Conservation (phyloP, 2,888 invertebrate genomes). For the Venusia cambrica region DNA sequence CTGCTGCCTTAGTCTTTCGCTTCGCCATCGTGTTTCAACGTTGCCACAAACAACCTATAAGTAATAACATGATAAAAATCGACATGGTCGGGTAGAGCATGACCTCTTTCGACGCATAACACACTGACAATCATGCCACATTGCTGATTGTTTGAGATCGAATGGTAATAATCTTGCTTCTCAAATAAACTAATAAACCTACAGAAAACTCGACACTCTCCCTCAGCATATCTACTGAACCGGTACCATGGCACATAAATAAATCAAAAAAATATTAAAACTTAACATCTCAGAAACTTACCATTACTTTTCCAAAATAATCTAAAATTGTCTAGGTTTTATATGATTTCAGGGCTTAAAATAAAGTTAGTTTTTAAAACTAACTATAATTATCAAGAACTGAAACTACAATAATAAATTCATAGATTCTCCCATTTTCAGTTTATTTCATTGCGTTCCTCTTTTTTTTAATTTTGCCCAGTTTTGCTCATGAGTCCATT, state of each 20-base stretch:
- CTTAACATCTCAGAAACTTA: slow-evolving; percentile 43
- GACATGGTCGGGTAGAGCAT: slow-evolving; percentile 39
- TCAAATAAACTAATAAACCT: neutral
- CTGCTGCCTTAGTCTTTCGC: slow-evolving; percentile 59
- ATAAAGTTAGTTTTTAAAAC: too few relatives aligned
- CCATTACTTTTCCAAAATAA: slow-evolving; percentile 49
- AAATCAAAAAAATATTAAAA: slow-evolving; percentile 37
- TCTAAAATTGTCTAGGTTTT: slow-evolving; percentile 1
- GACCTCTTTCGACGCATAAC: slow-evolving; percentile 64
- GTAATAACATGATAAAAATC: slow-evolving; percentile 33
- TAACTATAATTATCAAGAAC: too few relatives aligned
- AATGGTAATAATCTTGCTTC: slow-evolving; percentile 3
- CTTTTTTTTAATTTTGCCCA: too few relatives aligned
- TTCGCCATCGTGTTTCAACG: slow-evolving; percentile 58
- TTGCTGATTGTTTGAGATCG: slow-evolving; percentile 23
- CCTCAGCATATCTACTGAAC: slow-evolving; percentile 13
- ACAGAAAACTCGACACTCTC: slow-evolving; percentile 11
- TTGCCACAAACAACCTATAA: slow-evolving; percentile 55
- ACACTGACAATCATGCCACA: slow-evolving; percentile 61
- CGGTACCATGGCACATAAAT: slow-evolving; percentile 57
- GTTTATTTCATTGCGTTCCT: slow-evolving; percentile 28
- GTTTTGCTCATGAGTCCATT: slow-evolving; percentile 17
- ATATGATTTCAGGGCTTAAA: too few relatives aligned
- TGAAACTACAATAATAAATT: slow-evolving; percentile 16
- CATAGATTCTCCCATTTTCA: slow-evolving; percentile 18